Base-by-base conservation (phyloP, 2,113 vertebrate genomes). In the Podilymbus podiceps region DNA sequence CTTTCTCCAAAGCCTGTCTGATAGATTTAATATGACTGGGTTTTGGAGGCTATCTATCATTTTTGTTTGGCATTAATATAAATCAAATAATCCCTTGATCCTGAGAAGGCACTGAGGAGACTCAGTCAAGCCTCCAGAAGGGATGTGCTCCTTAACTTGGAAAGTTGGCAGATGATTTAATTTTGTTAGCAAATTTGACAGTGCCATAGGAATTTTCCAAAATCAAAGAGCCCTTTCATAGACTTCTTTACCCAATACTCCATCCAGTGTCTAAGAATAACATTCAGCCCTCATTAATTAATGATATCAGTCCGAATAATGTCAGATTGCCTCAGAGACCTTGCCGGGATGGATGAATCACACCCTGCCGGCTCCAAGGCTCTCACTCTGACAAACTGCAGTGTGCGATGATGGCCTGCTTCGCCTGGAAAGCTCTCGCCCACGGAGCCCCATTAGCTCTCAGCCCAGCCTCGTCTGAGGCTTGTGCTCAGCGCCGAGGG, bases 221-320 rank as follows among this genome's bases (percentile, higher is more conserved):
- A 97, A 95, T 97, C 95, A 97, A 96, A 96, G 94, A 88, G 94
- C 66, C 81, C 95, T 97, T 97, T 97, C 97, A 97, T 92, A 95
- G 93, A 46, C 66, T 96, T 55, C 86, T 86, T 86, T 96, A 92
- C 91, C 62, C 91, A 89, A 50, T 92, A 69, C 82, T 90, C 90
- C 83, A 93, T 77, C 90, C 95, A 96, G 78, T 59, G 78, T 67
- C 95, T 97, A 96, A 96, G 93, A 97, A 97, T 95, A 97, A 97
- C 95, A 94, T 94, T 58, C 93, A 94, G 63, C 88, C 92, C 82
- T 95, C 93, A 91, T 96, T 97, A 96, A 96, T 97, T 97, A 97
- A 97, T 97, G 93, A 90, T 97, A 97, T 96, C 96, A 97, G 95
- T 33, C 91, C 55, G 20, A 97, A 96, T 96, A 88, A 97, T 94